These are phyloP conservation scores for Scarus forsteni DNA, from an alignment of 2,797 vertebrate species.

Conservation along the genomic window DNA sequence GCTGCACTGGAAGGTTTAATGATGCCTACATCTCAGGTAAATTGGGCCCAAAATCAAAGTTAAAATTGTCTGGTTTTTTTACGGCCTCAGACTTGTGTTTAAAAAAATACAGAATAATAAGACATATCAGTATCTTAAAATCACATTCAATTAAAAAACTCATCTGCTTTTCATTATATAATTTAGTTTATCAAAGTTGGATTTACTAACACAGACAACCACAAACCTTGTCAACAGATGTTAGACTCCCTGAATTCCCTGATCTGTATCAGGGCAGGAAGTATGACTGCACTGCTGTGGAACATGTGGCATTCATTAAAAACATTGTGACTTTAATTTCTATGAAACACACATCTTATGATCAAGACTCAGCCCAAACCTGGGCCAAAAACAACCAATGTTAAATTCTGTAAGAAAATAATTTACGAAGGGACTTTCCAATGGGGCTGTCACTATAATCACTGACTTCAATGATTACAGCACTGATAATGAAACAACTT, in stretches of 20 bases:
- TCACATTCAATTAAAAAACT: too few species aligned
- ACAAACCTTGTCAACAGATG: conserved; percentile 33
- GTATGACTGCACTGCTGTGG: conserved; percentile 19
- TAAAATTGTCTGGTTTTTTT: too few species aligned
- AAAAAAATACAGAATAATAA: background rate
- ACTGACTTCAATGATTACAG: conserved; percentile 1
- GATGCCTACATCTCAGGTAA: too few species aligned
- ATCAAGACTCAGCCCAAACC: conserved; percentile 31
- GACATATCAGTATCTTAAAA: background rate
- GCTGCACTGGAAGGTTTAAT: too few species aligned
- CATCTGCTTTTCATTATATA: too few species aligned
- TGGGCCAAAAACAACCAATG: conserved; percentile 53
- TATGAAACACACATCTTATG: conserved; percentile 34
- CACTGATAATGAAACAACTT: background rate
- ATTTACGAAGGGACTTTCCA: conserved; percentile 25
- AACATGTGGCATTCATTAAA: conserved; percentile 51
- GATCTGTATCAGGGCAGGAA: background rate
- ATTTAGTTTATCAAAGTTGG: too few species aligned
- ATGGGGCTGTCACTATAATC: background rate
- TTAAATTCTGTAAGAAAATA: conserved; percentile 33
- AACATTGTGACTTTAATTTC: conserved; percentile 44
- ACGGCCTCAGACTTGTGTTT: too few species aligned
- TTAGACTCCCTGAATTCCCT: conserved; percentile 8
- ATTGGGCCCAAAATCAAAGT: too few species aligned
- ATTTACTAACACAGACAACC: background rate